Evolutionary conservation across 2,888 invertebrate genomes (phyloP), one percentile per base, ranked within the genome.

Genomic region (Elegia similella): DNA sequence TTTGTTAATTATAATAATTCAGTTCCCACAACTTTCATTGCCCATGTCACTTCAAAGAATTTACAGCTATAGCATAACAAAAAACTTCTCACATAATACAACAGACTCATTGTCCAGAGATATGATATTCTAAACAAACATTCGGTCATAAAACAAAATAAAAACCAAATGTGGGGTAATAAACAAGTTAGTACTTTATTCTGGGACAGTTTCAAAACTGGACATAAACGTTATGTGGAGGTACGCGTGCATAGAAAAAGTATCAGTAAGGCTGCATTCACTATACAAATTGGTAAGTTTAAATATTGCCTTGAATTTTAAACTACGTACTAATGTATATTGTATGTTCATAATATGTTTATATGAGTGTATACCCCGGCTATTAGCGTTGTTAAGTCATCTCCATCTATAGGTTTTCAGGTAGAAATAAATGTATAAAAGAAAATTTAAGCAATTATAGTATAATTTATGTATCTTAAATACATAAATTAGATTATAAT

Each of bases 221-320:
- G 42, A 55, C 42, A 12, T 55, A 63, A 63, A 62, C 62, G 61
- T 61, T 52, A 52, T 47, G 57, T 59, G 5, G 58, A 64, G 15
- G 16, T 15, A 42, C 10, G 29, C 59, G 60, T 57, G 58, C 59
- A 62, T 69, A 72, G 76, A 70, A 76, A 70, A 72, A 65, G 73
- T 71, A 75, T 79, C 77, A 76, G 76, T 76, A 75, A 50, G 32
- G 50, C 6, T 15, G 8, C 15, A 34, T 48, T 48, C 12, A 48
- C 12, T 3, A 23, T 23, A 23, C 23, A 23, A 23, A 23, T 23
- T 23, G 23, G 23, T n/a, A n/a, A n/a, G n/a, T n/a, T n/a, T n/a
- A n/a, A n/a, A n/a, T n/a, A n/a, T n/a, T n/a, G n/a, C n/a, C n/a
- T n/a, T n/a, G n/a, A n/a, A n/a, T n/a, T n/a, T n/a, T n/a, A n/a